Evolutionary conservation across 1,140 invertebrate genomes (phyloP), one percentile per base, ranked within the genome.

Genomic region (Ruditapes philippinarum): DNA sequence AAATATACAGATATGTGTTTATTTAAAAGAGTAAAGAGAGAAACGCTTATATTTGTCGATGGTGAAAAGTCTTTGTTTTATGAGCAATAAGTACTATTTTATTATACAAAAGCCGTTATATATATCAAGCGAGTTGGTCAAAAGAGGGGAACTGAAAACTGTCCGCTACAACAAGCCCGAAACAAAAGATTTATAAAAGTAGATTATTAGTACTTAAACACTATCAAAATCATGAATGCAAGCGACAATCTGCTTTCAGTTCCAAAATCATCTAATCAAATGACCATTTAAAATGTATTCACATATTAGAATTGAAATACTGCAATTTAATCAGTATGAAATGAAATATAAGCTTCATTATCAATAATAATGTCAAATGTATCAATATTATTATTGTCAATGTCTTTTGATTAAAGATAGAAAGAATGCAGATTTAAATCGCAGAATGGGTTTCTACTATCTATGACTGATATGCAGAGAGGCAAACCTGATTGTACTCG

Each of bases 401-500:
- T n/a, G n/a, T n/a, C n/a, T n/a, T n/a, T n/a, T n/a, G n/a, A n/a
- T n/a, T n/a, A n/a, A n/a, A 45, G 5, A 45, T 7, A 45, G 42
- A 45, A 45, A 45, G 42, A 45, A 45, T 45, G 14, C 42, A 7
- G 42, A 45, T 45, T 45, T 7, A n/a, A 88, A 33, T 78, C 60
- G 65, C 65, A 70, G 1, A 2, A 33, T 22, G 22, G 36, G 33
- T 70, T 40, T 36, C 40, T 36, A 89, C 65, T 79, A 57, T 79
- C 38, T 84, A 82, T 42, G 62, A 62, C 42, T 68, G n/a, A 51
- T 90, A 87, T 42, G 65, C 25, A 87, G 62, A 70, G 70, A 73
- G 62, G 90, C 94, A 93, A 94, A 95, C 95, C 95, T 95, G 95
- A 73, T 94, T 91, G 91, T 94, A 95, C 81, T 95, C 92, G 79